Percentiles rank a stretch among this genome's conserved stretches.
phyloP scores from a whole-genome alignment of 2,888 invertebrate genomes.

The Phrixothrix hirtus region DNA sequence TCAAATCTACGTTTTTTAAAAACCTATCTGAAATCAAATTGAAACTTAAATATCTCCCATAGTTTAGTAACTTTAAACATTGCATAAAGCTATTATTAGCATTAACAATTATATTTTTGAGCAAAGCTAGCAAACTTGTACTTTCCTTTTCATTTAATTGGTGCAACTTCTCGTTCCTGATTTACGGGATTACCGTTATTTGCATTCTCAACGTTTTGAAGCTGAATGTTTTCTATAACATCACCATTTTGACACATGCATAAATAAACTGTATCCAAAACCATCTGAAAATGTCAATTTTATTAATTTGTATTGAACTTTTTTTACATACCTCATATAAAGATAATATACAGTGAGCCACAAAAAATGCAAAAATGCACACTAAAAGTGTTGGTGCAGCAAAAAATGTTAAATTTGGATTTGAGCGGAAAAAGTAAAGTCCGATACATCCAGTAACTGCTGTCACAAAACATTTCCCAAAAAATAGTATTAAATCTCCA shows the following conservation, averaged over 20 bases:
- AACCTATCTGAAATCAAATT: too few species aligned
- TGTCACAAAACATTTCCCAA: slow-evolving; percentile 84
- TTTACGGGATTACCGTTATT: slow-evolving; percentile 14
- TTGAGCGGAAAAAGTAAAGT: slow-evolving; percentile 73
- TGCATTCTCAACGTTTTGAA: slow-evolving; percentile 59
- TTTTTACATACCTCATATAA: slow-evolving; percentile 95
- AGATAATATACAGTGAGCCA: slow-evolving; percentile 90
- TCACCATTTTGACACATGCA: slow-evolving; percentile 94
- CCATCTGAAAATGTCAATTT: slow-evolving; percentile 69
- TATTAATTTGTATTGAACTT: too few species aligned
- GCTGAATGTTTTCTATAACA: slow-evolving; percentile 80
- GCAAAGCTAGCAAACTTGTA: background rate
- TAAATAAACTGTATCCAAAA: slow-evolving; percentile 89
- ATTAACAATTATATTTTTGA: background rate
- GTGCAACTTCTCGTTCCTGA: slow-evolving; percentile 19
- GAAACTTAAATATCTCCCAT: too few species aligned
- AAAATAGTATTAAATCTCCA: slow-evolving; percentile 89
- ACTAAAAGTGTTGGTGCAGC: slow-evolving; percentile 85
- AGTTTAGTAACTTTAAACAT: too few species aligned
- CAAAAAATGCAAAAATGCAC: slow-evolving; percentile 85
- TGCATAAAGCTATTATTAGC: background rate
- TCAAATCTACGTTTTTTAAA: too few species aligned
- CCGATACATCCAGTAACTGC: slow-evolving; percentile 80
- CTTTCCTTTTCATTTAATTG: slow-evolving; percentile 15
- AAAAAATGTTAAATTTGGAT: slow-evolving; percentile 76